phyloP scores from a whole-genome alignment of 2,888 invertebrate genomes.

The Chamaedrilus cognettii region DNA sequence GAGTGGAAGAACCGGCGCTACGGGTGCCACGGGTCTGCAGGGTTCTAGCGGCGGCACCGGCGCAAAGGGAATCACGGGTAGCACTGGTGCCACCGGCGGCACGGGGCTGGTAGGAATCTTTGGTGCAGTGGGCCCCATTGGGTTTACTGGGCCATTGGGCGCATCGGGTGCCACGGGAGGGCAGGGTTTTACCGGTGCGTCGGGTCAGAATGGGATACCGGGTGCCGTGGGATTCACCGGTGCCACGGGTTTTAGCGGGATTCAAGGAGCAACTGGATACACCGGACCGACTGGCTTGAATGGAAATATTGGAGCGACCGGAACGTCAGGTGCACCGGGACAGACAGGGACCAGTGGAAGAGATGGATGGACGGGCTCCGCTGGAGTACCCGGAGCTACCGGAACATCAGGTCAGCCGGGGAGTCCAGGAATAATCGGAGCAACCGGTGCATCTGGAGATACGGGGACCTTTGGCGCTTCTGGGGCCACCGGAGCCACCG shows the following conservation, averaged over 20 bases:
- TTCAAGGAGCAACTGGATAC: constrained; percentile 1
- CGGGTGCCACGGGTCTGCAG: too few relatives aligned
- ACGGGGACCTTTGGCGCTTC: constrained; percentile 19
- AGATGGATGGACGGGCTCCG: not conserved
- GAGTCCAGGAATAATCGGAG: constrained; percentile 24
- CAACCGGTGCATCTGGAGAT: constrained; percentile 24
- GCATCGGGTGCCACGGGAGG: constrained; percentile 23
- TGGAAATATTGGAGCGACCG: constrained; percentile 19
- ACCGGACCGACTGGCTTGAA: constrained; percentile 11
- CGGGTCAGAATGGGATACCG: constrained; percentile 10
- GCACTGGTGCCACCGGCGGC: constrained; percentile 19
- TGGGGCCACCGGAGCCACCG: constrained; percentile 30
- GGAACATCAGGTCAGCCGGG: constrained; percentile 23
- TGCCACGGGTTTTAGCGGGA: constrained; percentile 8
- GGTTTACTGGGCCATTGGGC: constrained; percentile 29
- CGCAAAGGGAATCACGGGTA: constrained; percentile 16
- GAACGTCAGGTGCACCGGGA: not conserved
- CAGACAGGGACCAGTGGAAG: not conserved
- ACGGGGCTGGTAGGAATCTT: constrained; percentile 28
- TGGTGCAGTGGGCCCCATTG: constrained; percentile 27
- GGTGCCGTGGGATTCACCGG: constrained; percentile 17
- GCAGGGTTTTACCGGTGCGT: constrained; percentile 7
- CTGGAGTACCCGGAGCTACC: constrained; percentile 1
- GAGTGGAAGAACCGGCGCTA: not conserved
- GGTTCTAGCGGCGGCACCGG: constrained; percentile 14